Base-by-base conservation (phyloP, 2,888 invertebrate species). In the Lagria hirta region DNA sequence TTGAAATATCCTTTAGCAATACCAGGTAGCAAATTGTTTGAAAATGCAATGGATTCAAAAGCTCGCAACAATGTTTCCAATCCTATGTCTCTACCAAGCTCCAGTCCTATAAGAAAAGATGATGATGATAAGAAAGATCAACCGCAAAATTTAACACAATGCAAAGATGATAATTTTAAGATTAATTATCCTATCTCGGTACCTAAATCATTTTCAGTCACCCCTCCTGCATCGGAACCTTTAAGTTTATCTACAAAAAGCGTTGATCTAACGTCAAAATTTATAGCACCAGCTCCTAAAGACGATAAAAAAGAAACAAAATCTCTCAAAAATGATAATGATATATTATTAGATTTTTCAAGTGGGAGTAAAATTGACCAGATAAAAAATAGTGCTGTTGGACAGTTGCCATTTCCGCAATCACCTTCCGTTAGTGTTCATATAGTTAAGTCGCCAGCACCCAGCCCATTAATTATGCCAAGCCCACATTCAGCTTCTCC, bases 371-470 rank as follows among this genome's bases (percentile, higher is more conserved):
- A 46, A 22, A 34, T 42, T 13, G 38, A 30, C 3, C 34, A 22
- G 24, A 21, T 27, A 20, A 29, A 33, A 24, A 20, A 43, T 18
- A 27, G 26, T 15, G 22, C 29, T 23, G 28, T 35, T 7, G 35
- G 29, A 10, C 33, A 17, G 4, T 30, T 71, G 2, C 63, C 67
- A 7, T 76, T 75, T 49, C 76, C 79, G 1, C 72, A 74, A 8
- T 82, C 84, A 43, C 85, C 86, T 3, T 83, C 84, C 2, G 78
- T 86, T 27, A 83, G 85, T 41, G 78, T 88, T 55, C 86, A 85
- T 65, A 81, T 88, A 49, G 83, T 88, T 24, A 86, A 87, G 65
- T 85, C 86, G 38, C 86, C 86, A 2, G 84, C 84, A 7, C 84
- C 84, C 0, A 82, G 84, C 28, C 83, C 85, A 0, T 73, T 83